Evolutionary conservation across 2,113 vertebrate genomes (phyloP), one percentile per base, ranked within the genome.

Genomic region (Phrynosoma blainvillii): DNA sequence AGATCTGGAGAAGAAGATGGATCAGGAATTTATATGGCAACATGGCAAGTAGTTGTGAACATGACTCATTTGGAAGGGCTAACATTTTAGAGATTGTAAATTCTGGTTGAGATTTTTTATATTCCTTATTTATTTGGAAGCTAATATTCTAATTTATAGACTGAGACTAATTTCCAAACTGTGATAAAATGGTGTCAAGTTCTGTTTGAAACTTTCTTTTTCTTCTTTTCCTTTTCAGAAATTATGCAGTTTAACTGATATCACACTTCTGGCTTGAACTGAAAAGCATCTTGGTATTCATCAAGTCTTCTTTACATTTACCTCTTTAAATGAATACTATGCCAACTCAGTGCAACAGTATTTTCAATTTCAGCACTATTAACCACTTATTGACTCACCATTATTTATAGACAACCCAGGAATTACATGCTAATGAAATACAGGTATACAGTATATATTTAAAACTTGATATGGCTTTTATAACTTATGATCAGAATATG

Each of bases 351-450:
- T 47, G 1, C 56, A 81, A 76, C 42, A 16, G 4, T 76, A 54
- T 77, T 82, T 88, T 76, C 71, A 76, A 52, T 82, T 77, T 76
- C 79, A 76, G 42, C 13, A 77, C 40, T 10, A 27, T 77, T 47
- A 83, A 68, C 79, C 23, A 18, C 59, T 82, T 82, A 66, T 82
- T 87, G 80, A 47, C 71, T 75, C 71, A 82, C 30, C 8, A 42
- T 82, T 81, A 82, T 82, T 87, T 87, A 82, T 82, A 76, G 13
- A 82, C 73, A 66, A 87, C 59, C 40, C 42, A 82, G 79, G 71
- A 36, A 76, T 87, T 52, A 32, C 71, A 66, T 82, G 59, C 65
- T 87, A 82, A 82, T 68, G 11, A 87, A 87, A 87, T 2, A 66
- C 30, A 87, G 20, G 40, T 27, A 65, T 76, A 66, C 4, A 36